A percentile compares a stretch with the other conserved stretches of the same genome.
These are phyloP conservation scores for Hirtodrosophila alboralis DNA, from an alignment of 2,888 invertebrate genomes.

Conservation along the genomic window DNA sequence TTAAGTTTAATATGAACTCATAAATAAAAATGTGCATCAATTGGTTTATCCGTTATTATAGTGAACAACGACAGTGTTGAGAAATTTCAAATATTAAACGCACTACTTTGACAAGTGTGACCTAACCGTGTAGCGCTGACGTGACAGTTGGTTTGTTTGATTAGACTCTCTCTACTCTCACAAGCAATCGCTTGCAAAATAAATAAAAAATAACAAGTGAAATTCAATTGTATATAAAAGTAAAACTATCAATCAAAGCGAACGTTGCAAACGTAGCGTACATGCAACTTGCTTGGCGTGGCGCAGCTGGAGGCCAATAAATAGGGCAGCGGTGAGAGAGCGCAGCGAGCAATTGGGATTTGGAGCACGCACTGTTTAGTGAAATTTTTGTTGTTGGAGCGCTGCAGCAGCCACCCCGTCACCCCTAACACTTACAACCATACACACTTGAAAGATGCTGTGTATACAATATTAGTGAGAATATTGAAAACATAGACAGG, in stretches of 20 bases:
- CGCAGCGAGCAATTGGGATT: constrained; percentile 34
- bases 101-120: constrained; percentile 47
- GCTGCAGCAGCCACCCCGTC: constrained; percentile 35
- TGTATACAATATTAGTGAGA: constrained; percentile 72
- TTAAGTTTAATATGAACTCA: too few species aligned
- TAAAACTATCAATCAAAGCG: constrained; percentile 40
- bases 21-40: too few species aligned
- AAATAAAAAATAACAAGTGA: constrained; percentile 64
- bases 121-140: constrained; percentile 71
- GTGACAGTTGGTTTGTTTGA: constrained; percentile 83
- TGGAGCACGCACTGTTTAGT: constrained; percentile 62
- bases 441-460: constrained; percentile 59
- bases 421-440: not conserved
- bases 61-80: constrained; percentile 23
- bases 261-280: constrained; percentile 13
- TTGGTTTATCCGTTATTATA: too few species aligned
- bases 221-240: constrained; percentile 45
- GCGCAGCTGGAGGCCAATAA: constrained; percentile 51
- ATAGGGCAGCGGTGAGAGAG: constrained; percentile 34
- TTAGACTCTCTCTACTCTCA: constrained; percentile 60
- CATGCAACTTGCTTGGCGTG: constrained; percentile 45
- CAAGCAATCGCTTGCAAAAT: constrained; percentile 59
- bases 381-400: constrained; percentile 56
- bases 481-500: constrained; percentile 53
- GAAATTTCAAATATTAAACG: constrained; percentile 14